Base-by-base conservation (phyloP, 2,113 vertebrate species). In the Halcyon senegalensis region DNA sequence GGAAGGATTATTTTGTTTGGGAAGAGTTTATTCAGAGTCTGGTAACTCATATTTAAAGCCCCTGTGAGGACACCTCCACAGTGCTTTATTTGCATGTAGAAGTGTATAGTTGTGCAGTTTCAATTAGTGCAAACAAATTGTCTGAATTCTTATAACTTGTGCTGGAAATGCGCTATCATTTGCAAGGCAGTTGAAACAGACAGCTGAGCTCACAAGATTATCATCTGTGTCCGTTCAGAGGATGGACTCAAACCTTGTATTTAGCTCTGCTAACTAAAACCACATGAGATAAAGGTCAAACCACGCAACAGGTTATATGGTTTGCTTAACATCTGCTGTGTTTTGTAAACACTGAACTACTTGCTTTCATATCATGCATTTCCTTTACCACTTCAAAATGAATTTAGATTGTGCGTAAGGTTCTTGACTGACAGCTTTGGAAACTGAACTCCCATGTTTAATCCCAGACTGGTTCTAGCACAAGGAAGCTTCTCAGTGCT, bases 121-220 rank as follows among this genome's bases (percentile, higher is more conserved):
- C 58, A 53, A 5, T 92, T 69, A 31, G 66, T 77, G 44, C 56
- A 92, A 93, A 90, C 74, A 93, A 67, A 55, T 39, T 58, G 67
- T 50, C 69, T 73, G 25, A 93, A 90, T 78, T 88, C 68, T 80
- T 75, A 33, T 82, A 67, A 76, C 78, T 90, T 78, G 51, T 64
- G 79, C 82, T 96, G 67, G 79, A 84, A 95, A 73, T 41, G 73
- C 25, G 9, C 59, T 84, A 50, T 94, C 64, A 48, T 88, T 79
- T 90, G 67, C 55, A 67, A 84, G 89, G 92, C 9, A 5, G 56
- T 55, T 59, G 62, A 76, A 72, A 56, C 87, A 96, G 91, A 90
- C 63, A 80, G 66, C 81, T 93, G 83, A 95, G 79, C 85, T 88
- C 80, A 66, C 58, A 82, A 72, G 92, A 75, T 97, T 97, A 97